Percentiles rank a stretch among this genome's conserved stretches.
These are phyloP conservation scores for Hozukius guyotensis DNA, from an alignment of 2,797 vertebrate genomes.

Conservation along the genomic window DNA sequence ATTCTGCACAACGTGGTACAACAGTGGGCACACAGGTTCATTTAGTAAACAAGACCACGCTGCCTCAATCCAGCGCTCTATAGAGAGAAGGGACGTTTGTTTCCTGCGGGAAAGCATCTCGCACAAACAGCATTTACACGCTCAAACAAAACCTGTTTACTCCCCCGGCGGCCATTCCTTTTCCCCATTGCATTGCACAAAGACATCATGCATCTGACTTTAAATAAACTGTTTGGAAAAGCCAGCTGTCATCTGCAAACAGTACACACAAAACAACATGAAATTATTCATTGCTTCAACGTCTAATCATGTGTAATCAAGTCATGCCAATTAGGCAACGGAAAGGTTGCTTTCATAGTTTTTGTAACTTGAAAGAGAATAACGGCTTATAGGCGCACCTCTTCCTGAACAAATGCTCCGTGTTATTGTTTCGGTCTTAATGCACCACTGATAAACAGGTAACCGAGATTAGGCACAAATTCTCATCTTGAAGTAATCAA, in stretches of 20 bases:
- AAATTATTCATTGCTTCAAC: constrained; percentile 35
- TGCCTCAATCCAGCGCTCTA: background rate
- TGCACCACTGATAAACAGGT: constrained; percentile 49
- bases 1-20: background rate
- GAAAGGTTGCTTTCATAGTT: constrained; percentile 39
- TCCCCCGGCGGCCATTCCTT: background rate
- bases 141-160: constrained; percentile 40
- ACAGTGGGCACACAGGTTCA: background rate
- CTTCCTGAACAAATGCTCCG: constrained; percentile 12
- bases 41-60: constrained; percentile 32
- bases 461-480: constrained; percentile 43
- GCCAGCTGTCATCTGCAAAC: constrained; percentile 49
- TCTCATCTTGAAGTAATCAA: constrained; percentile 68
- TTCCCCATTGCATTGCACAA: constrained; percentile 4
- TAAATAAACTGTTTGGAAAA: constrained; percentile 60
- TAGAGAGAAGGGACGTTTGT: background rate
- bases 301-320: constrained; percentile 49
- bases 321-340: constrained; percentile 23
- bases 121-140: constrained; percentile 43
- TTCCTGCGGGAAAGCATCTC: constrained; percentile 11
- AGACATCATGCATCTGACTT: constrained; percentile 35
- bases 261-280: constrained; percentile 21
- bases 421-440: constrained; percentile 47
- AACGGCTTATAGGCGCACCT: background rate
- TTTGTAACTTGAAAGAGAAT: constrained; percentile 23